Base-by-base conservation (phyloP, 2,113 vertebrate genomes). In the Nyctibius bracteatus region DNA sequence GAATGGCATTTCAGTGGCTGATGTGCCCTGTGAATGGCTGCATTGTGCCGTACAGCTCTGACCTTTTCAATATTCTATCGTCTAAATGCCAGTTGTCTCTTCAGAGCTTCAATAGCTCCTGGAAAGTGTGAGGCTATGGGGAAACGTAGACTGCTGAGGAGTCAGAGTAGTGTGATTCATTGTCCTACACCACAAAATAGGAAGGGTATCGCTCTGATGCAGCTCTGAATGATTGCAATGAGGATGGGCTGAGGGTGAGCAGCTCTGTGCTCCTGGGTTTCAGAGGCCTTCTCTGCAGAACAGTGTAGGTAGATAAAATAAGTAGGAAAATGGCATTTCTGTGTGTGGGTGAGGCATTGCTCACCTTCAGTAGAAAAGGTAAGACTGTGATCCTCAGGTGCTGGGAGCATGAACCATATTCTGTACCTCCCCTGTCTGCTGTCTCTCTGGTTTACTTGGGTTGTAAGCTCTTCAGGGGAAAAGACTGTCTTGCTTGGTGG, bases 11-110 rank as follows among this genome's bases (percentile, higher is more conserved):
- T 95, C 44, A 41, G 73, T 81, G 51, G 90, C 90, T 85, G 61
- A 30, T 61, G 78, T 81, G 74, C 35, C 61, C 63, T 0, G 1
- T 96, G 96, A 93, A 88, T 65, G 72, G 92, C 58, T 67, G 75
- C 55, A 33, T 78, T 96, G 86, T 96, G 93, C n/a, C 0, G 1
- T 21, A 37, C 44, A 46, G 47, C 81, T 47, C 51, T 90, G 97
- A 94, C 93, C 88, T 97, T 96, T 95, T 92, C 75, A 77, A 21
- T 78, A 37, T 88, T 92, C 93, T 74, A 39, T 57, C 58, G 35
- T 88, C 78, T 81, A 67, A 96, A 94, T 87, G 88, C 71, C 37
- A 54, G 58, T 84, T 0, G 6, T 59, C 61, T 96, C 88, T 93
- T 95, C 47, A 77, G 88, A 91, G 90, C 82, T 92, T 92, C 86